Evolutionary conservation across 2,797 vertebrate species (phyloP).

Genomic region (Gambelia wislizenii): DNA sequence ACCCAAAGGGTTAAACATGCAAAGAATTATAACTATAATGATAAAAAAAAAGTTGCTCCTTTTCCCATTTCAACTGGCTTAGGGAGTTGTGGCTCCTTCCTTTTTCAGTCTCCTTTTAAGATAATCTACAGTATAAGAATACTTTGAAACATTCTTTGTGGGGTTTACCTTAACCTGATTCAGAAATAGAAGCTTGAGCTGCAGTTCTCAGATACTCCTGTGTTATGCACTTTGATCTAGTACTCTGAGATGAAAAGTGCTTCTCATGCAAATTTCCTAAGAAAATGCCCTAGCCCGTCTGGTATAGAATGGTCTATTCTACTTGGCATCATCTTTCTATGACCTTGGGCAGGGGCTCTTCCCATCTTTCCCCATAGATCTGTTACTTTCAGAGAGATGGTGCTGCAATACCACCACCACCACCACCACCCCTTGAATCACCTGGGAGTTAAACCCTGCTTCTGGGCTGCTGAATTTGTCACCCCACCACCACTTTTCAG

Average conservation of each 20-base stretch:
- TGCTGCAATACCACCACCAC: no score
- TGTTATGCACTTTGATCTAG: neutral
- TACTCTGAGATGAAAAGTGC: neutral
- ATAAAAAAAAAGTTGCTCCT: neutral
- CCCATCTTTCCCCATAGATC: neutral
- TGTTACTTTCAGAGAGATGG: neutral
- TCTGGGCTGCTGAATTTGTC: neutral
- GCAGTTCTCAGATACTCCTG: neutral
- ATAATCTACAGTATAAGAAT: neutral
- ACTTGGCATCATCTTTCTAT: neutral
- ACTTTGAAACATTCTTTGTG: neutral
- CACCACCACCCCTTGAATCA: neutral
- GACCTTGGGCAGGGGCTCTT: neutral
- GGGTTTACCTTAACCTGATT: rapidly evolving
- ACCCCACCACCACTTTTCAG: neutral
- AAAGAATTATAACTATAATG: neutral
- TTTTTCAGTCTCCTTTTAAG: rapidly evolving
- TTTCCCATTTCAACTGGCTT: neutral
- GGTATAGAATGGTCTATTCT: neutral
- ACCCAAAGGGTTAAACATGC: neutral
- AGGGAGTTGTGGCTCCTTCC: neutral
- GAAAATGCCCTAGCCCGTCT: neutral
- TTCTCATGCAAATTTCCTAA: neutral
- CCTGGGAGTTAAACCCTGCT: neutral
- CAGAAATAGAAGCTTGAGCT: neutral